Percentiles rank a stretch among this genome's conserved stretches.
phyloP scores from a whole-genome alignment of 2,888 invertebrate genomes.

The Philonicus albiceps region DNA sequence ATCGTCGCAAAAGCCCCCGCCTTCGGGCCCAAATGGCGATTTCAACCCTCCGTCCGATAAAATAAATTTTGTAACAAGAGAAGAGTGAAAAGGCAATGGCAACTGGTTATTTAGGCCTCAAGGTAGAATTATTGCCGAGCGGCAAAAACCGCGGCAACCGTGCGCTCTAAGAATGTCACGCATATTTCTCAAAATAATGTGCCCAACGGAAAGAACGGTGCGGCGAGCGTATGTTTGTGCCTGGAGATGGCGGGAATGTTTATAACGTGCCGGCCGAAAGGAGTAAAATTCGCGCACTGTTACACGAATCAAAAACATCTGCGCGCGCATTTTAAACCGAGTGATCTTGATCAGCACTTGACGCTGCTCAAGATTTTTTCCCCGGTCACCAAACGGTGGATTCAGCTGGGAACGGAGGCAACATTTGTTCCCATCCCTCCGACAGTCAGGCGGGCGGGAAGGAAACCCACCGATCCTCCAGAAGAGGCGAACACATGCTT shows the following conservation, averaged over 20 bases:
- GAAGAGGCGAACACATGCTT: neutral
- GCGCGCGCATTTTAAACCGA: constrained; percentile 36
- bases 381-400: neutral
- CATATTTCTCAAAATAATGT: constrained; percentile 38
- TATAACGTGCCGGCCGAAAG: constrained; percentile 5
- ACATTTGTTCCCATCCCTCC: neutral
- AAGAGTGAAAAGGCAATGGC: neutral
- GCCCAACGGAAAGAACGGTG: neutral
- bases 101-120: constrained; percentile 27
- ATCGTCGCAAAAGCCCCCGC: constrained; percentile 12
- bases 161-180: constrained; percentile 26
- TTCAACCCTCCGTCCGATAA: neutral
- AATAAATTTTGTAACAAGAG: neutral
- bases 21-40: neutral
- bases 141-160: neutral
- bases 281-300: constrained; percentile 23
- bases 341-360: constrained; percentile 39
- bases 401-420: neutral
- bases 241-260: neutral
- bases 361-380: neutral
- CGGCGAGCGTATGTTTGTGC: no score
- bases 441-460: neutral
- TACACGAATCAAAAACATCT: constrained; percentile 29
- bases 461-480: constrained; percentile 2
- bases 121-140: constrained; percentile 17